Evolutionary conservation across 2,113 vertebrate genomes (phyloP), one percentile per base, ranked within the genome.

Genomic region (Patagioenas fasciata): DNA sequence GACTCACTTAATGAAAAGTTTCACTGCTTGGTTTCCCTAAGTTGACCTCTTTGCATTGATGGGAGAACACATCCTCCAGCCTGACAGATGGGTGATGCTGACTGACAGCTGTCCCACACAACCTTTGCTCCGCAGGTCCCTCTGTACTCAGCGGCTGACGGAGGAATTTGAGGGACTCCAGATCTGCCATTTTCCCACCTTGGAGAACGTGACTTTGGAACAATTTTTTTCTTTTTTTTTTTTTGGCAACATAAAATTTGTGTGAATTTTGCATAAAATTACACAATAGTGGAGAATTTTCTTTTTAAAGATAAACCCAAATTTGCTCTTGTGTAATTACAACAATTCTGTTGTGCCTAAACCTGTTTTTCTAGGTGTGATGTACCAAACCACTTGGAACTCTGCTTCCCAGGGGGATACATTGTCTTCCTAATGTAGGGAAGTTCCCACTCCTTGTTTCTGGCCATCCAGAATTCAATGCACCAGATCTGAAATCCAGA

Each of bases 101-200:
- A 71, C 15, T 29, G 24, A 47, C 1, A 1, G 56, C 34, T 48
- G 48, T 21, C 61, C 57, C 65, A 54, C 1, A 2, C 65, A 78
- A 17, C 23, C 61, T 40, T 20, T 16, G 10, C 7, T 51, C 64
- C 40, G 44, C n/a, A 32, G 13, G 11, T n/a, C 42, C 20, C 32
- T 65, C 60, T 47, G 17, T 9, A 3, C 74, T 13, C 36, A 23
- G n/a, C 1, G 1, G 19, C 9, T 40, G 17, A 57, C 0, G 2
- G 9, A 10, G 25, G 36, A 5, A 0, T 34, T 38, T 15, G 56
- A 44, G 31, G 7, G 51, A 25, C 16, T 48, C 26, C 75, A 64
- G 26, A 32, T 77, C n/a, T 62, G 34, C 24, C 11, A n/a, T 44
- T 36, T 48, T 44, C 34, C 60, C 23, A 65, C 25, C 42, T 42